phyloP scores from a whole-genome alignment of 2,797 vertebrate species.

The Melanotaenia pygmaea region DNA sequence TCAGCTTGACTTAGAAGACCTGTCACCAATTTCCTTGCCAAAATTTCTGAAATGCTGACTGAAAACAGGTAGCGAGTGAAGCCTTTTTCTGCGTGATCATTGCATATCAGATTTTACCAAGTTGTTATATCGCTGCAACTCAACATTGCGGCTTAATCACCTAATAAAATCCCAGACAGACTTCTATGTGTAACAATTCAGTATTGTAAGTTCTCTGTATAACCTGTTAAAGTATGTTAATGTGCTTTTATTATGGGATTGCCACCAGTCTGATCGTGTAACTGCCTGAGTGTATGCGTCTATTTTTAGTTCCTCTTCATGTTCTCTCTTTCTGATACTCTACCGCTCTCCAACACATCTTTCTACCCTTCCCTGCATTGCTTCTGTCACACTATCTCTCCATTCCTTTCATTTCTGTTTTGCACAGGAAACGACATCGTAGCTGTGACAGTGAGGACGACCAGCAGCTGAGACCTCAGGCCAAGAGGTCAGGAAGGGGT shows the following conservation, averaged over 20 bases:
- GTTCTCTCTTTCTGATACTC: constrained; percentile 36
- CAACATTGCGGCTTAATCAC: background rate
- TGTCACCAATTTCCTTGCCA: constrained; percentile 43
- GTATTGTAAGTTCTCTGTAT: background rate
- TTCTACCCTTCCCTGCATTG: constrained; percentile 19
- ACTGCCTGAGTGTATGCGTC: constrained; percentile 54
- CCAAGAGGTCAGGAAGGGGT: constrained; percentile 87
- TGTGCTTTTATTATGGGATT: constrained; percentile 35
- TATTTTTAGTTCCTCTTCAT: constrained; percentile 72
- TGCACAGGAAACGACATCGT: constrained; percentile 88
- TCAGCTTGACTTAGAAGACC: constrained; percentile 31
- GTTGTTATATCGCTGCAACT: background rate
- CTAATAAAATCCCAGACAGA: background rate
- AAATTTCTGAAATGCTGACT: constrained; percentile 71
- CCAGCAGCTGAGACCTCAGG: constrained; percentile 86
- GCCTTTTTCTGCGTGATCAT: background rate
- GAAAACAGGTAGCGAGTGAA: constrained; percentile 72
- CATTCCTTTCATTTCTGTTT: constrained; percentile 15
- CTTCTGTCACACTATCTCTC: constrained; percentile 30
- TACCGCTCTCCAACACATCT: constrained; percentile 6
- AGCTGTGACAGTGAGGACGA: constrained; percentile 87
- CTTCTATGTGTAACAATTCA: background rate
- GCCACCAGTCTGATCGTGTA: constrained; percentile 60
- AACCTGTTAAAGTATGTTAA: constrained; percentile 16
- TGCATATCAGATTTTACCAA: background rate